phyloP scores from a whole-genome alignment of 2,113 vertebrate species.

The Camarhynchus parvulus region DNA sequence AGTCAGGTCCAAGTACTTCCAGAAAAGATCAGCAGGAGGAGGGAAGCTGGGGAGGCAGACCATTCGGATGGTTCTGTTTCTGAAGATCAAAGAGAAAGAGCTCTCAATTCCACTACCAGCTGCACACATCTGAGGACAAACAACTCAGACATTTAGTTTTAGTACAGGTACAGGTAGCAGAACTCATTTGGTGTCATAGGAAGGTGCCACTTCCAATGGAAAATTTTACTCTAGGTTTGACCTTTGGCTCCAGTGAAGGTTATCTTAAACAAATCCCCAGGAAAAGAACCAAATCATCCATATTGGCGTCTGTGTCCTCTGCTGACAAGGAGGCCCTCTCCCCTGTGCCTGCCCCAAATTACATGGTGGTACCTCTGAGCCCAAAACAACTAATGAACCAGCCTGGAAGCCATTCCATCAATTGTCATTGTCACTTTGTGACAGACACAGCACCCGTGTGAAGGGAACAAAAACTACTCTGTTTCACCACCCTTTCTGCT shows the following conservation, averaged over 20 bases:
- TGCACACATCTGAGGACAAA: background rate
- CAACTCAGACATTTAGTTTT: background rate
- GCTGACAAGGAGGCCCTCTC: fast-evolving
- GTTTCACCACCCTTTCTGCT: background rate
- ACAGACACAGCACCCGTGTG: background rate
- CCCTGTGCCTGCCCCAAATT: background rate
- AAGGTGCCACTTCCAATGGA: background rate
- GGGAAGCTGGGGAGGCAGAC: slow-evolving; percentile 81
- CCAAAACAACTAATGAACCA: background rate
- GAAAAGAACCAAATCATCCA: background rate
- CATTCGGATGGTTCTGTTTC: slow-evolving; percentile 74
- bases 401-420: background rate
- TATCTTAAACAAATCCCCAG: background rate
- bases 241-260: background rate
- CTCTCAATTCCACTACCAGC: background rate
- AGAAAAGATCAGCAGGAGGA: slow-evolving; percentile 78
- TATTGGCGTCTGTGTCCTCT: background rate
- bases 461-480: background rate
- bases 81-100: slow-evolving; percentile 52
- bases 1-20: slow-evolving; percentile 82
- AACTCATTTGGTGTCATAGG: background rate
- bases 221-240: background rate
- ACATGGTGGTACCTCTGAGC: background rate
- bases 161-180: background rate
- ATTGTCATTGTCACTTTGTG: background rate